phyloP scores from a whole-genome alignment of 2,113 vertebrate species.

The Brienomyrus longianalis region DNA sequence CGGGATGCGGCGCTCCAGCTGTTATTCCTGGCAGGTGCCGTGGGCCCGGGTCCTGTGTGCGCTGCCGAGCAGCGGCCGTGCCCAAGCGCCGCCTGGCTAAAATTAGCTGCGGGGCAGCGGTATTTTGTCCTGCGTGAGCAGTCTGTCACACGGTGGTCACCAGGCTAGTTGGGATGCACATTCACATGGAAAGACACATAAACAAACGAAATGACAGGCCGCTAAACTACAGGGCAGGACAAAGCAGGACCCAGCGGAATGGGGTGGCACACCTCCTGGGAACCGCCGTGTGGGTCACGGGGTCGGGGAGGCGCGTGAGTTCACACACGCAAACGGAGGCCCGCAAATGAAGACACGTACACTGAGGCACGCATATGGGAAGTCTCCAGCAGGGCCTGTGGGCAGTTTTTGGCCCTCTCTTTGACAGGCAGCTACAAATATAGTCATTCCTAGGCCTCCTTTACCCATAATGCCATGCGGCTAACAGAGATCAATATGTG shows the following conservation, averaged over 20 bases:
- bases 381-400: not conserved
- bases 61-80: not conserved
- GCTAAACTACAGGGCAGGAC: slow-evolving; percentile 31
- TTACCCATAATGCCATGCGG: not conserved
- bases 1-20: slow-evolving; percentile 1
- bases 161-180: not conserved
- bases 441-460: not conserved
- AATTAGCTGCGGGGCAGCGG: slow-evolving; percentile 35
- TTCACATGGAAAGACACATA: slow-evolving; percentile 20
- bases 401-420: not conserved
- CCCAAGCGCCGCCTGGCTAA: not conserved
- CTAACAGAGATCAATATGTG: not conserved
- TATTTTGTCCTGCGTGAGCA: not conserved
- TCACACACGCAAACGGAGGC: not conserved
- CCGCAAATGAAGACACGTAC: not conserved
- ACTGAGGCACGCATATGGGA: not conserved
- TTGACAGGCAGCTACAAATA: not conserved
- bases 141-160: slow-evolving; percentile 37
- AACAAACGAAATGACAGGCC: slow-evolving; percentile 36
- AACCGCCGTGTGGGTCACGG: slow-evolving; percentile 24
- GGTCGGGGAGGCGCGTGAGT: slow-evolving; percentile 28
- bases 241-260: slow-evolving; percentile 23
- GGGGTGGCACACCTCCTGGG: slow-evolving; percentile 28
- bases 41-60: not conserved
- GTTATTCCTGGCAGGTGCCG: slow-evolving; percentile 18